Percentiles rank a stretch among this genome's conserved stretches.
Conservation (phyloP, 2,888 invertebrate species). For the Sussaba pulchella region DNA sequence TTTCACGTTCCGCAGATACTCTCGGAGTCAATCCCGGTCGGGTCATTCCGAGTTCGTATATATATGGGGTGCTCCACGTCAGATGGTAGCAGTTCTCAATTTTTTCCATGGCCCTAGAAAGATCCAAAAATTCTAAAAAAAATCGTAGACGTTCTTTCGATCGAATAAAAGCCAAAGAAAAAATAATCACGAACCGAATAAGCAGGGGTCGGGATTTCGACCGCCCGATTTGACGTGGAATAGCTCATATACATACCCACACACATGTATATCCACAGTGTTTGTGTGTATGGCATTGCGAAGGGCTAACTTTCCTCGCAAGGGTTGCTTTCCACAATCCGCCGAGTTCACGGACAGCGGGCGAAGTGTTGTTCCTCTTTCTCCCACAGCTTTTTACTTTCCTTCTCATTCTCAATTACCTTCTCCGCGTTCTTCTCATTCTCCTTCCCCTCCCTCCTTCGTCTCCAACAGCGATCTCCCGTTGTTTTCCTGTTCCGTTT, state of each 20-base stretch:
- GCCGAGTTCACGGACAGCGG: slow-evolving; percentile 55
- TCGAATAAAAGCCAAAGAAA: too few species aligned
- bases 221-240: too few species aligned
- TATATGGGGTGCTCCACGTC: too few species aligned
- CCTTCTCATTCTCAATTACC: slow-evolving; percentile 25
- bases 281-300: slow-evolving; percentile 21
- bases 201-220: too few species aligned
- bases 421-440: slow-evolving; percentile 28
- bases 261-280: slow-evolving; percentile 14
- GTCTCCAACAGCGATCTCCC: slow-evolving; percentile 67
- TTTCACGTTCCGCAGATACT: slow-evolving; percentile 46
- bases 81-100: too few species aligned
- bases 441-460: slow-evolving; percentile 25
- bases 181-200: too few species aligned
- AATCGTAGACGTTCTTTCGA: too few species aligned
- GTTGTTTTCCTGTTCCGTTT: slow-evolving; percentile 71
- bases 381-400: slow-evolving; percentile 27
- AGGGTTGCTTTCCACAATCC: slow-evolving; percentile 67
- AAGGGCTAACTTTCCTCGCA: slow-evolving; percentile 60
- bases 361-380: slow-evolving; percentile 43
- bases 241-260: too few species aligned
- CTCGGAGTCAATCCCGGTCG: slow-evolving; percentile 62
- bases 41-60: slow-evolving; percentile 44
- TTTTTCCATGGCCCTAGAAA: too few species aligned
- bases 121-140: too few species aligned